phyloP scores from a whole-genome alignment of 1,140 invertebrate species.

The Drosophila bocqueti region DNA sequence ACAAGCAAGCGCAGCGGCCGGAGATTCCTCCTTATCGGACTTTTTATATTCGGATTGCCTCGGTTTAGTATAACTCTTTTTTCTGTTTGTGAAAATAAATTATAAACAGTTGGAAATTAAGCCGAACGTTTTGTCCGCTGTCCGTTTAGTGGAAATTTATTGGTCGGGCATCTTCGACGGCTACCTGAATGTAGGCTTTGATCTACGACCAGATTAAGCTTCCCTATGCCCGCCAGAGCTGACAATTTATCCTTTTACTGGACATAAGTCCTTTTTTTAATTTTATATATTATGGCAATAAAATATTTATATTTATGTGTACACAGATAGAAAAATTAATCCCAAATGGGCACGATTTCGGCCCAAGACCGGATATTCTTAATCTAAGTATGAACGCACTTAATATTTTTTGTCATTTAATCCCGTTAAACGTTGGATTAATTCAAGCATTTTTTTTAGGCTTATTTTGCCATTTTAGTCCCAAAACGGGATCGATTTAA shows the following conservation, averaged over 20 bases:
- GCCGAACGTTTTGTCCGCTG: slow-evolving; percentile 73
- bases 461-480: too few relatives aligned
- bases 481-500: too few relatives aligned
- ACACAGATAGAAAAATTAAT: too few relatives aligned
- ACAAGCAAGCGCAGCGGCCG: slow-evolving; percentile 47
- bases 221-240: slow-evolving; percentile 8
- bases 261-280: neutral
- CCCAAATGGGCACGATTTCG: too few relatives aligned
- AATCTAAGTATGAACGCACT: too few relatives aligned
- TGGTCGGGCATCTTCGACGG: slow-evolving; percentile 44
- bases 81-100: slow-evolving; percentile 66
- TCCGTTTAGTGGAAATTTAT: slow-evolving; percentile 74
- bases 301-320: neutral
- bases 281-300: neutral
- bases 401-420: too few relatives aligned
- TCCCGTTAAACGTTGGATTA: too few relatives aligned
- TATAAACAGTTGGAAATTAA: slow-evolving; percentile 78
- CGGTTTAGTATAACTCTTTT: slow-evolving; percentile 22
- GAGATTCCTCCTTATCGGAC: slow-evolving; percentile 34
- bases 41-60: slow-evolving; percentile 25
- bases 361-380: too few relatives aligned
- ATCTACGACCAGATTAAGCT: slow-evolving; percentile 42
- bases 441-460: too few relatives aligned
- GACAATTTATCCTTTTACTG: neutral
- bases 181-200: slow-evolving; percentile 60